phyloP scores from a whole-genome alignment of 2,888 invertebrate species.

The Linnaemya tessellans region DNA sequence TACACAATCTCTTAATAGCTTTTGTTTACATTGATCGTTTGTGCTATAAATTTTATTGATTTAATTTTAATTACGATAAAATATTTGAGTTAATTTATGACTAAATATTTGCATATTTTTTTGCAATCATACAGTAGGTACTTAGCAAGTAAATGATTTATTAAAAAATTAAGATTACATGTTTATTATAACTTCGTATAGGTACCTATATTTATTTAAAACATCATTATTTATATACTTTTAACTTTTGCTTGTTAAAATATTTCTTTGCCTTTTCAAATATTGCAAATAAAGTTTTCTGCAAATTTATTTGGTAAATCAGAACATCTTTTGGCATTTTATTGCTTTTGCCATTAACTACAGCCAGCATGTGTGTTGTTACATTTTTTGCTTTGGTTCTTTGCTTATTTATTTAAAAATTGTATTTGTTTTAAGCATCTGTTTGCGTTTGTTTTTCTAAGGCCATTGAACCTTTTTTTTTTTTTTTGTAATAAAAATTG shows the following conservation, averaged over 20 bases:
- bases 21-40: constrained; percentile 6
- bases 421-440: constrained; percentile 43
- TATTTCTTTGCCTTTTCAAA: not conserved
- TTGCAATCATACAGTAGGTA: not conserved
- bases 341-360: not conserved
- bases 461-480: constrained; percentile 62
- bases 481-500: constrained; percentile 3
- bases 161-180: not conserved
- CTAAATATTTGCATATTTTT: not conserved
- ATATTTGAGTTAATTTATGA: constrained; percentile 12
- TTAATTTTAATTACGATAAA: constrained; percentile 14
- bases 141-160: constrained; percentile 21
- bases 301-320: constrained; percentile 18
- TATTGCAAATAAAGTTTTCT: constrained; percentile 22
- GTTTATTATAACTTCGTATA: not conserved
- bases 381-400: not conserved
- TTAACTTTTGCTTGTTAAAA: not conserved
- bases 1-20: constrained; percentile 5
- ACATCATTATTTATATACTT: not conserved
- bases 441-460: constrained; percentile 52
- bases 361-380: not conserved
- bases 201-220: not conserved
- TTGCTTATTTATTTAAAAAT: not conserved
- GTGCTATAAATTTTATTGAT: constrained; percentile 22
- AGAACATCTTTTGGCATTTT: constrained; percentile 31